Conservation (phyloP, 2,888 invertebrate genomes). For the Parthenolecanium corni region DNA sequence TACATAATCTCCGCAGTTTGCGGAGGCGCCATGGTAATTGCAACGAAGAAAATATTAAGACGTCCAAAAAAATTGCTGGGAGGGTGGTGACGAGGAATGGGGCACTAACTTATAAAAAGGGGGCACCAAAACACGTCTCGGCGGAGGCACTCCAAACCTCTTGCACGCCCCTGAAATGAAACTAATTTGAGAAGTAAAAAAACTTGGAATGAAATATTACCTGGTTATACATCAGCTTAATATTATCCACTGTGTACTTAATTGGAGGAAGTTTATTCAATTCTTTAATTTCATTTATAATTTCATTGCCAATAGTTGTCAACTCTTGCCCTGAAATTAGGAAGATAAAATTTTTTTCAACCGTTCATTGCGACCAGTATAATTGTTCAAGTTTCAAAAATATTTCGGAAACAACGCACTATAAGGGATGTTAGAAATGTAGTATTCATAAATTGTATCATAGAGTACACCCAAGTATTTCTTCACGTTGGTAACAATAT, state of each 20-base stretch:
- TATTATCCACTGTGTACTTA: constrained; percentile 45
- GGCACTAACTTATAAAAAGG: too few relatives aligned
- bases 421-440: constrained; percentile 55
- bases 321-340: constrained; percentile 41
- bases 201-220: constrained; percentile 36
- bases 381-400: too few relatives aligned
- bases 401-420: too few relatives aligned
- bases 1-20: too few relatives aligned
- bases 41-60: too few relatives aligned
- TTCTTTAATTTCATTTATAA: constrained; percentile 49
- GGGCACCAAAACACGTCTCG: too few relatives aligned
- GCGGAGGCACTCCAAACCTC: too few relatives aligned
- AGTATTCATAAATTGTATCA: constrained; percentile 54
- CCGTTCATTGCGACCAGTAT: background rate
- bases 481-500: constrained; percentile 62
- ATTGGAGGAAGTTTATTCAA: constrained; percentile 51
- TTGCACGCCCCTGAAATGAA: too few relatives aligned
- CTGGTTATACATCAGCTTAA: constrained; percentile 50
- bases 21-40: too few relatives aligned
- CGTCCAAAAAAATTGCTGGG: too few relatives aligned
- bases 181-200: background rate
- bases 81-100: too few relatives aligned
- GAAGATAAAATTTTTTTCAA: background rate
- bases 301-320: constrained; percentile 50
- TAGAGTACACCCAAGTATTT: constrained; percentile 60